Conservation (phyloP, 53 echinoderm and acorn worm species). For the Paracentrotus lividus region DNA sequence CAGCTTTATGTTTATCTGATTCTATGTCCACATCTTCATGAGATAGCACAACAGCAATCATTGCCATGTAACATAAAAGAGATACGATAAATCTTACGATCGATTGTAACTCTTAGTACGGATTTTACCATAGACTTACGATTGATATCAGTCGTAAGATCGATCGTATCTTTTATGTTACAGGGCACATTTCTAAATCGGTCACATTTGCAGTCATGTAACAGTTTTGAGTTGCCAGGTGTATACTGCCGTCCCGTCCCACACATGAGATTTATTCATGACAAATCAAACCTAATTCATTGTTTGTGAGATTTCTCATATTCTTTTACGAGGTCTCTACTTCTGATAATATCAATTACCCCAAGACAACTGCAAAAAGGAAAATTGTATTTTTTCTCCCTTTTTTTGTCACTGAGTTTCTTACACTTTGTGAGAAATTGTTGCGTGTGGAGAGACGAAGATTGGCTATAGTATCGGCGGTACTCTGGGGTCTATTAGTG, state of each 20-base stretch:
- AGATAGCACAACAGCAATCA: conserved; percentile 33
- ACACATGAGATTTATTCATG: neutral
- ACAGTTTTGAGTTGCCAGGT: neutral
- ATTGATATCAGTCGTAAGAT: too few species aligned
- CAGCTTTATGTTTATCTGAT: conserved; percentile 18
- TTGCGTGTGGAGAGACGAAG: conserved; percentile 16
- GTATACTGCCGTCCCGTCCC: neutral
- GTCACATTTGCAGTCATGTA: neutral
- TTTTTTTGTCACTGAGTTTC: too few species aligned
- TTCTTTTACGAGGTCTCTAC: conserved; percentile 16
- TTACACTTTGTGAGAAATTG: neutral
- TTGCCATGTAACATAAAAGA: too few species aligned
- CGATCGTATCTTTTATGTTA: too few species aligned
- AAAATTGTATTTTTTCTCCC: neutral
- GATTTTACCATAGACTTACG: too few species aligned
- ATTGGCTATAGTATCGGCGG: neutral
- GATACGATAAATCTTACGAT: too few species aligned
- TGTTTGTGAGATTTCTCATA: conserved; percentile 25
- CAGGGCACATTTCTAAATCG: too few species aligned
- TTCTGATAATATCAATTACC: conserved; percentile 53
- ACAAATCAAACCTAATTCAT: conserved; percentile 15
- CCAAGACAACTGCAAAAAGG: conserved; percentile 56
- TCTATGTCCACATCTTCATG: conserved; percentile 17
- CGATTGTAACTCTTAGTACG: too few species aligned
- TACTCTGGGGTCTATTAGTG: conserved; percentile 54